These are phyloP conservation scores for Carcinoscorpius rotundicauda DNA, from an alignment of 1,140 invertebrate genomes.

Conservation along the genomic window DNA sequence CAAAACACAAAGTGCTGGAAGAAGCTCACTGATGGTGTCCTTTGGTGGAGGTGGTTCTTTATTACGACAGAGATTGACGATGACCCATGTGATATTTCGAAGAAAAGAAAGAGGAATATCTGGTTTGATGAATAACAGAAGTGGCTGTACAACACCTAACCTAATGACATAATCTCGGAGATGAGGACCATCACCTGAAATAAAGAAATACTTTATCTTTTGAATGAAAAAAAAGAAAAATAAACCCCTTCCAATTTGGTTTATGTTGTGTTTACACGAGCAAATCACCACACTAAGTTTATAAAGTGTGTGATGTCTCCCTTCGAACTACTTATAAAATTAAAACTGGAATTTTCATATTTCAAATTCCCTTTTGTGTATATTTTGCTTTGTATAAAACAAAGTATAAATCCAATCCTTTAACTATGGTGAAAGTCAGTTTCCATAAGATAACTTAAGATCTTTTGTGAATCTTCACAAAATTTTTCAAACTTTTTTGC, in stretches of 20 bases:
- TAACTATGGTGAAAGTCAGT: too few species aligned
- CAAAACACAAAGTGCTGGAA: conserved; percentile 66
- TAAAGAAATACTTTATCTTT: neutral
- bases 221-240: conserved; percentile 14
- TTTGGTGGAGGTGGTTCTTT: conserved; percentile 77
- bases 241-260: conserved; percentile 9
- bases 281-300: too few species aligned
- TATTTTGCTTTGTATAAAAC: too few species aligned
- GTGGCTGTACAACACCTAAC: conserved; percentile 32
- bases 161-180: conserved; percentile 57
- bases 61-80: conserved; percentile 84
- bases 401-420: too few species aligned
- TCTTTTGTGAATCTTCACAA: too few species aligned
- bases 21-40: conserved; percentile 56
- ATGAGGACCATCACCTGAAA: conserved; percentile 48
- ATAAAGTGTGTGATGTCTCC: too few species aligned
- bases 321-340: too few species aligned
- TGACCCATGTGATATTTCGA: conserved; percentile 70
- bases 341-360: too few species aligned
- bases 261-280: too few species aligned
- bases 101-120: conserved; percentile 47
- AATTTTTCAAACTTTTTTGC: too few species aligned
- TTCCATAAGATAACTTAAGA: too few species aligned
- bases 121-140: conserved; percentile 33
- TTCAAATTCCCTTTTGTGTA: too few species aligned